Conservation (phyloP, 1,140 invertebrate genomes). For the Diabrotica virgifera region DNA sequence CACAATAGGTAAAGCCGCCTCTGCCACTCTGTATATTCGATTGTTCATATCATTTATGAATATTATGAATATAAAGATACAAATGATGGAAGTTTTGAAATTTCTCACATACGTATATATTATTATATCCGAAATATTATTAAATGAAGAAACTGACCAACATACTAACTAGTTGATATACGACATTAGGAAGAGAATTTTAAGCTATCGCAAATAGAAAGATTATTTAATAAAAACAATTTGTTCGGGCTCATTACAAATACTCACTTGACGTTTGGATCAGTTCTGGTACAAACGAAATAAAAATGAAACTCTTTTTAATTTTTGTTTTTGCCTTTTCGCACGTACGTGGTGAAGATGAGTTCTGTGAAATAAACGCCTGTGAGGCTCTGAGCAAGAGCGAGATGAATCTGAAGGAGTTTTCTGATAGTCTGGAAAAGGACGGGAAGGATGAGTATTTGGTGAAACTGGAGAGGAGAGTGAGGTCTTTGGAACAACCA, state of each 20-base stretch:
- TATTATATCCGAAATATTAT: too few relatives aligned
- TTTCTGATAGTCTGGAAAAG: slow-evolving; percentile 34
- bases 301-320: not conserved
- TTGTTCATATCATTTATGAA: too few relatives aligned
- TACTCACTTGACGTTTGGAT: too few relatives aligned
- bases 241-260: not conserved
- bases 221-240: slow-evolving; percentile 1
- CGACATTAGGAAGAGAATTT: not conserved
- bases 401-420: slow-evolving; percentile 33
- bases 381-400: slow-evolving; percentile 35
- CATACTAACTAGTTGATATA: not conserved
- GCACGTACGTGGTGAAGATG: not conserved
- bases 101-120: too few relatives aligned
- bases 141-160: too few relatives aligned
- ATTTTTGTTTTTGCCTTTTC: not conserved
- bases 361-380: slow-evolving; percentile 34
- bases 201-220: not conserved
- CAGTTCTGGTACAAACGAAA: too few relatives aligned
- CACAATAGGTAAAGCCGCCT: too few relatives aligned
- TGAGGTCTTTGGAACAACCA: slow-evolving; percentile 72
- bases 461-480: slow-evolving; percentile 59
- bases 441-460: slow-evolving; percentile 32
- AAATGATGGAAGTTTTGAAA: too few relatives aligned
- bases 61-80: too few relatives aligned
- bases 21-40: too few relatives aligned